Evolutionary conservation across 2,113 vertebrate species (phyloP).

Genomic region (Chrysochloris asiatica): DNA sequence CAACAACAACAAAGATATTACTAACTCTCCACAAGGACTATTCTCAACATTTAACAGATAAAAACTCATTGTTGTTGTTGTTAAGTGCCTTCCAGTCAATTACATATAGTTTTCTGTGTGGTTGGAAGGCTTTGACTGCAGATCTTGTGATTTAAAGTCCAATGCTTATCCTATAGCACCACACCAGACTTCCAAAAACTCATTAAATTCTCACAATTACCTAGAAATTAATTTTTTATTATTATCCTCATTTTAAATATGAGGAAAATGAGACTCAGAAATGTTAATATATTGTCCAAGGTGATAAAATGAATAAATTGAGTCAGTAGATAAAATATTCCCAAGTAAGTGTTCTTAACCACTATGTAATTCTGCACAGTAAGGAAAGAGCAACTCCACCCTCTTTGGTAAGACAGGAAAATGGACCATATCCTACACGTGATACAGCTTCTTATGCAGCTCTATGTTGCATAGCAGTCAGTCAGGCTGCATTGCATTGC

Average conservation of each 20-base stretch:
- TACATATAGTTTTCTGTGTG: too few relatives aligned
- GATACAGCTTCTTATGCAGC: neutral
- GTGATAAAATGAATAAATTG: neutral
- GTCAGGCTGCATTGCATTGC: neutral
- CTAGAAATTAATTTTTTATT: too few relatives aligned
- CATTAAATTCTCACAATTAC: too few relatives aligned
- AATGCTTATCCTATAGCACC: too few relatives aligned
- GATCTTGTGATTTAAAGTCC: too few relatives aligned
- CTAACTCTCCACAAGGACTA: neutral
- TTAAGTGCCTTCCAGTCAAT: too few relatives aligned
- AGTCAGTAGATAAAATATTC: neutral
- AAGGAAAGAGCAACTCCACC: neutral
- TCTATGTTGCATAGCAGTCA: too few relatives aligned
- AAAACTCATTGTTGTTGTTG: too few relatives aligned
- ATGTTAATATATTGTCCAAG: neutral
- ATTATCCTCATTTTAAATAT: neutral
- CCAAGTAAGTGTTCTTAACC: neutral
- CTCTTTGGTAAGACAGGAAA: neutral
- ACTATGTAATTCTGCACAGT: neutral
- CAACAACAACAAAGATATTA: too few relatives aligned
- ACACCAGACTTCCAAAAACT: too few relatives aligned
- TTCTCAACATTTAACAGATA: slow-evolving; percentile 24
- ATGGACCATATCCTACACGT: neutral
- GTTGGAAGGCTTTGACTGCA: too few relatives aligned
- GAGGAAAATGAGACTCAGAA: neutral